A percentile compares a stretch with the other conserved stretches of the same genome.
These are phyloP conservation scores for Paramormyrops hopkinsi DNA, from an alignment of 2,797 vertebrate genomes.

Conservation along the genomic window DNA sequence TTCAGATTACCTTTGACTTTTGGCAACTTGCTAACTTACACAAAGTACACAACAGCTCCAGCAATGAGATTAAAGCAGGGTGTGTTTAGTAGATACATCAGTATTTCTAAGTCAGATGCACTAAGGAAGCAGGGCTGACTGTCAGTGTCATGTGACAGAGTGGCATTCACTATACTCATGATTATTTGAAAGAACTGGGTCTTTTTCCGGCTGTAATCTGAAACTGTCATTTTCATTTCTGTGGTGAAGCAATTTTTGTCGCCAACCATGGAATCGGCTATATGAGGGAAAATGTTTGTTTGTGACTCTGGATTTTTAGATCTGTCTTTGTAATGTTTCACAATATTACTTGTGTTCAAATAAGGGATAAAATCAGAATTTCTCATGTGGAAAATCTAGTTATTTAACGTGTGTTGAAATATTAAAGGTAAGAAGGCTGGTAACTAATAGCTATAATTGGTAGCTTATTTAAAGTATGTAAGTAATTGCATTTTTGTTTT, in stretches of 20 bases:
- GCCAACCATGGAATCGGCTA: background rate
- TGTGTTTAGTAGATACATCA: background rate
- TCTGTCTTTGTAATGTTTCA: background rate
- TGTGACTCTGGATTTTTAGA: background rate
- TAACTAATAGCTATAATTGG: background rate
- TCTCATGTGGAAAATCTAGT: background rate
- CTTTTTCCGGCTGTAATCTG: background rate
- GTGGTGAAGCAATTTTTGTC: background rate
- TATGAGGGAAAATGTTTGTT: background rate
- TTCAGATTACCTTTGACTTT: constrained; percentile 51
- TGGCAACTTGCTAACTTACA: constrained; percentile 35
- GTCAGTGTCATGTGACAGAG: background rate
- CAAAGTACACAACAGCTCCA: background rate
- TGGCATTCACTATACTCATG: background rate
- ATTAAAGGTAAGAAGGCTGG: background rate
- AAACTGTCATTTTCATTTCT: background rate
- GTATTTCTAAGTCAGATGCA: background rate
- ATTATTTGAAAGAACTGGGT: background rate
- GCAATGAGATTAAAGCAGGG: background rate
- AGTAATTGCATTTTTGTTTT: background rate
- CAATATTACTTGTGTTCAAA: background rate
- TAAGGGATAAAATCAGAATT: background rate
- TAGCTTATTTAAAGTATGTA: background rate
- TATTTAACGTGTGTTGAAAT: background rate
- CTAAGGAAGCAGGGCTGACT: background rate